Evolutionary conservation across 2,113 vertebrate species (phyloP), one percentile per base, ranked within the genome.

Genomic region (Eulacestoma nigropectus): DNA sequence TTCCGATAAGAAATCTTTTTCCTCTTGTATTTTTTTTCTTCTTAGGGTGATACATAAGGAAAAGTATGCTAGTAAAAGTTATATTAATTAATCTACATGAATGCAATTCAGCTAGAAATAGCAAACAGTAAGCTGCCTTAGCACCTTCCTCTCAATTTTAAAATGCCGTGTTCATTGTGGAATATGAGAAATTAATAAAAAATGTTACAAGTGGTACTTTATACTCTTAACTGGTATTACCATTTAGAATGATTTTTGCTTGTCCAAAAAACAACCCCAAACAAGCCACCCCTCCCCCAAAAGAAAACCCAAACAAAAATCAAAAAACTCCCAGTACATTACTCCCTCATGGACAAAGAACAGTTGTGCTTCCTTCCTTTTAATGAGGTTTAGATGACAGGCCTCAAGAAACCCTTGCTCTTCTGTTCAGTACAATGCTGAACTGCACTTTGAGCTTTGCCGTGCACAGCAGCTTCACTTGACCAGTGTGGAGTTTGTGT

Each of bases 321-420:
- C 4, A 8, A 10, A 33, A 37, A 20, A 32, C 9, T 1, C 8
- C 3, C 16, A 29, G 4, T 37, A 29, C 49, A 33, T 25, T 3
- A 37, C 7, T 46, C 13, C 13, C 10, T 68, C 3, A 3, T 33
- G 14, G 39, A 5, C 15, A 87, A 72, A 64, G 18, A 60, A 11
- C 30, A 49, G 32, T 33, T 53, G 20, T 23, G 5, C 35, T 89
- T 81, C 35, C 10, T 81, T 70, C 33, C 23, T 33, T 85, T 60
- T 85, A 68, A 26, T 65, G 69, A 76, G 8, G 19, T 85, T 89
- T 49, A 41, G 60, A 53, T 64, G 35, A 20, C 9, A 75, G 18
- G 14, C 41, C 44, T 49, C 42, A 22, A 35, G 76, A 86, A 92
- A 20, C 6, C 23, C 6, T 65, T 65, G 64, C 33, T 81, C 9